Evolutionary conservation across 2,888 invertebrate species (phyloP), one percentile per base, ranked within the genome.

Genomic region (Epinotia demarniana): DNA sequence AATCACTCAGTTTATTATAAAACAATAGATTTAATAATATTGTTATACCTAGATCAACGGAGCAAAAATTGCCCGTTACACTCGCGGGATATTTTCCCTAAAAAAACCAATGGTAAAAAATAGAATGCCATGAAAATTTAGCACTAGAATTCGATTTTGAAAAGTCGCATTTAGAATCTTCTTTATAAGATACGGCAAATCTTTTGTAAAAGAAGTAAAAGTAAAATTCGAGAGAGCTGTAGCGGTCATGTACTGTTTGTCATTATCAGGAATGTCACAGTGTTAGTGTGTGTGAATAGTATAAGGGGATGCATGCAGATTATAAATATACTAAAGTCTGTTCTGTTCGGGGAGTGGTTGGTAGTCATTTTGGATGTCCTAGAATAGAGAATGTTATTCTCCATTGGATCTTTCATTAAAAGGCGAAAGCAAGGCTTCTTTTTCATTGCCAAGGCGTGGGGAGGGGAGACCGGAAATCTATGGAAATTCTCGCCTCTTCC

Each of bases 231-330:
- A 64, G 43, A 43, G 71, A 77, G 80, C 78, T 83, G 77, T 75
- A 75, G 75, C 69, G 73, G 62, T 71, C 67, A 71, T 66, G 66
- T 19, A 77, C 69, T 77, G 80, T 83, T 85, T 81, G 63, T 64
- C 63, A 58, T 85, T 89, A 90, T 89, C 88, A 87, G 87, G 91
- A 92, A 91, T 92, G 92, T 87, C 84, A 88, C 84, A 84, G 85
- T 89, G 88, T 91, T 92, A 91, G 91, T 89, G 92, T 89, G 92
- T 91, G 91, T 90, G 87, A 86, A 81, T 90, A 90, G 83, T 79
- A 76, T 82, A 89, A 90, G 88, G 81, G 77, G 71, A 80, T 84
- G 79, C 82, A 82, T 82, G 85, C 81, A 84, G 82, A 83, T 77
- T 79, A 80, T 77, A 72, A 79, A 80, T 78, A 78, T 72, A 75